Conservation (phyloP, 2,888 invertebrate species). For the Rhogogaster chlorosoma region DNA sequence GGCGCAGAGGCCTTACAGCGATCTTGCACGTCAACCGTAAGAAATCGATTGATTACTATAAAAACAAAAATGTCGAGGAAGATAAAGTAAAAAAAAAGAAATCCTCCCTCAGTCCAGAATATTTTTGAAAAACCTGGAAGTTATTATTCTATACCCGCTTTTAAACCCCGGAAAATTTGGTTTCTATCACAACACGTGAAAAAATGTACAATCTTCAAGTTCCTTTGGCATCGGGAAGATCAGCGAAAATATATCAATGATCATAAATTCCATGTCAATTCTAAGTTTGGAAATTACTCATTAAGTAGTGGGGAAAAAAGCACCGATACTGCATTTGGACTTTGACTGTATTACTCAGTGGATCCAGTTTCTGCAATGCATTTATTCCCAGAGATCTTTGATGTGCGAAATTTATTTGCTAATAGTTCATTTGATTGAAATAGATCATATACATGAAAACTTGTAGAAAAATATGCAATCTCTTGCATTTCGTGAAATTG, state of each 20-base stretch:
- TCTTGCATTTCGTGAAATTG: background rate
- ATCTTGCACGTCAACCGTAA: conserved; percentile 64
- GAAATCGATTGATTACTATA: background rate
- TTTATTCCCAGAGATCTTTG: too few relatives aligned
- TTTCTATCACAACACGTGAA: background rate
- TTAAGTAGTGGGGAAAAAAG: too few relatives aligned
- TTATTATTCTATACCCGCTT: background rate
- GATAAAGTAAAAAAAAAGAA: background rate
- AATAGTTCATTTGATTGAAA: too few relatives aligned
- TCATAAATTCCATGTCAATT: too few relatives aligned
- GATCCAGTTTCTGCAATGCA: background rate
- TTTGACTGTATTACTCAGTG: background rate
- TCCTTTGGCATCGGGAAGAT: too few relatives aligned
- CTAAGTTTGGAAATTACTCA: too few relatives aligned
- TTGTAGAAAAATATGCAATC: background rate
- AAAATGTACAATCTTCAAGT: too few relatives aligned
- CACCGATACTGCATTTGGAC: background rate
- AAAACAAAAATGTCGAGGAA: background rate
- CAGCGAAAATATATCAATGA: too few relatives aligned
- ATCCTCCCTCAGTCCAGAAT: background rate
- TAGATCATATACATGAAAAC: background rate
- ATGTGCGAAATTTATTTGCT: too few relatives aligned
- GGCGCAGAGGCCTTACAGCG: conserved; percentile 56
- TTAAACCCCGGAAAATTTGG: background rate
- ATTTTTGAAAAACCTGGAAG: background rate